These are phyloP conservation scores for Myrmophylax atrothorax DNA, from an alignment of 2,113 vertebrate genomes.

Conservation along the genomic window DNA sequence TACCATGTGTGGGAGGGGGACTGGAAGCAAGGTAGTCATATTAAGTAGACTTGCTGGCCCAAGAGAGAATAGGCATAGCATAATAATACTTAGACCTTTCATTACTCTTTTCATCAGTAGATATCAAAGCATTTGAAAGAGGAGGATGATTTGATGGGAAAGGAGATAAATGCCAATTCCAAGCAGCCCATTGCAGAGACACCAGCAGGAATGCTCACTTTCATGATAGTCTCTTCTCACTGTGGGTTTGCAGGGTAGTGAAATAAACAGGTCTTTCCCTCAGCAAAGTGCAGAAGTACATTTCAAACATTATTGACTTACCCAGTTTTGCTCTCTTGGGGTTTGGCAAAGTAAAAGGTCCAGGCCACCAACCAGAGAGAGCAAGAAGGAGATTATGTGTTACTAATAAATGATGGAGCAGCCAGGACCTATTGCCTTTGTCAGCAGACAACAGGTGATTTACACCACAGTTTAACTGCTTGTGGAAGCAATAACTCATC, in stretches of 20 bases:
- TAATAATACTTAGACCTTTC: conserved; percentile 9
- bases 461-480: neutral
- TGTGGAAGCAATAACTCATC: neutral
- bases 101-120: conserved; percentile 21
- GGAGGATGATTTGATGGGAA: conserved; percentile 15
- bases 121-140: conserved; percentile 41
- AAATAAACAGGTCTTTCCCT: neutral
- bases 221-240: neutral
- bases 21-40: neutral
- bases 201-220: neutral
- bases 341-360: neutral
- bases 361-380: neutral
- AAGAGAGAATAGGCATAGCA: conserved; percentile 7
- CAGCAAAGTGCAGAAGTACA: neutral
- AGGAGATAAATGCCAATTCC: conserved; percentile 7
- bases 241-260: neutral
- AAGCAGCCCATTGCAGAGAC: neutral
- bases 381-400: neutral
- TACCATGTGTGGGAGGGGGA: neutral
- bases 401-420: neutral
- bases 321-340: neutral
- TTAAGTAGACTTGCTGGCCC: conserved; percentile 6
- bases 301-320: neutral
- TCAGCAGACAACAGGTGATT: conserved; percentile 34
- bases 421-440: conserved; percentile 17